Conservation (phyloP, 2,113 vertebrate species). For the Strigops habroptila region DNA sequence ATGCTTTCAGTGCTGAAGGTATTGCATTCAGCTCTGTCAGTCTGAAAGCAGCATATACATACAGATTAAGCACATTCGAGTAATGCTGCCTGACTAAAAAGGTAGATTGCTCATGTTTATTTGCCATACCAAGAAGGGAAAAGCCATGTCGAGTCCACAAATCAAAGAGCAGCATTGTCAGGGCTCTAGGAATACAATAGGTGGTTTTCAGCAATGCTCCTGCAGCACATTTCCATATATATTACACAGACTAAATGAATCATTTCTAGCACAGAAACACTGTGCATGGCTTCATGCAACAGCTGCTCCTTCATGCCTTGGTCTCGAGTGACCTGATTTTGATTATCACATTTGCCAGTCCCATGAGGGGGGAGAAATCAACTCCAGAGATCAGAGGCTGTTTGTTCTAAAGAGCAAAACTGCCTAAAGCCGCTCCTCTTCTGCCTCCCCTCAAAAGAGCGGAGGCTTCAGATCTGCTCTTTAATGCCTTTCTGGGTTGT, state of each 20-base stretch:
- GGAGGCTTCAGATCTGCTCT: background rate
- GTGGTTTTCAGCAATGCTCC: background rate
- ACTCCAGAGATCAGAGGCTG: background rate
- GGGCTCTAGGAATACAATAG: background rate
- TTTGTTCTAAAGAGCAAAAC: background rate
- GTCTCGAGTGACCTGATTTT: background rate
- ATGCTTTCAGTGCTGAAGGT: background rate
- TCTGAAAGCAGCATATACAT: background rate
- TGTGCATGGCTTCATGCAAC: background rate
- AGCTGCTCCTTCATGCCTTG: background rate
- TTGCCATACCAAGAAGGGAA: background rate
- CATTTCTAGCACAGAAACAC: background rate
- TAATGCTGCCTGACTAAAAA: background rate
- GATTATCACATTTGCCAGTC: background rate
- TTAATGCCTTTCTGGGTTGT: background rate
- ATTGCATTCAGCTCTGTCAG: background rate
- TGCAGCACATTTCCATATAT: constrained; percentile 19
- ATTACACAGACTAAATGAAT: background rate
- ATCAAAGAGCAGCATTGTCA: background rate
- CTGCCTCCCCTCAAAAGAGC: background rate
- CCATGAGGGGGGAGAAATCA: background rate
- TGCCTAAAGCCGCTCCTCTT: background rate
- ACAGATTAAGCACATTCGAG: background rate
- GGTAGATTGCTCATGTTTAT: background rate
- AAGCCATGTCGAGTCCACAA: background rate